A percentile compares a stretch with the other conserved stretches of the same genome.
Conservation (phyloP, 1,140 invertebrate species). For the Bombus soroeensis region DNA sequence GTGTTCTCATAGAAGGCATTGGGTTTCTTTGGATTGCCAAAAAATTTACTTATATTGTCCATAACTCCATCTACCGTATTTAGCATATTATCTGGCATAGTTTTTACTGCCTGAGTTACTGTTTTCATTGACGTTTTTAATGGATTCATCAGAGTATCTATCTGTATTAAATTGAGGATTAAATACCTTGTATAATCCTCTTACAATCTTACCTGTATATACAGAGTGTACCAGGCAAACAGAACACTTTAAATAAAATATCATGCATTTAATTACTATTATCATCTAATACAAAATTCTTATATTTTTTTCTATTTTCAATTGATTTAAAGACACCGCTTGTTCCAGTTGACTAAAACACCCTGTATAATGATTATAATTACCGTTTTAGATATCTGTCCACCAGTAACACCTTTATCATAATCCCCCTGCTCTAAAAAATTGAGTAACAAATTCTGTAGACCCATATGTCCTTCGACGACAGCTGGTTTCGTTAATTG, state of each 20-base stretch:
- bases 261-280: not conserved
- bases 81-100: slow-evolving; percentile 92
- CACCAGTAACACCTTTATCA: slow-evolving; percentile 86
- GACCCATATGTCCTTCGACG: slow-evolving; percentile 85
- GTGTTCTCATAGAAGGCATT: slow-evolving; percentile 81
- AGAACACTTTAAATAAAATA: not conserved
- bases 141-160: slow-evolving; percentile 91
- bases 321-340: not conserved
- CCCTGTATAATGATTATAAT: slow-evolving; percentile 34
- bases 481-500: slow-evolving; percentile 86
- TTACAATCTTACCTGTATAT: not conserved
- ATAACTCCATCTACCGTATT: slow-evolving; percentile 92
- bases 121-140: slow-evolving; percentile 91
- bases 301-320: not conserved
- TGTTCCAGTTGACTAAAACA: not conserved
- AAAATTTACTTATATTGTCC: slow-evolving; percentile 87
- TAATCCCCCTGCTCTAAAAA: slow-evolving; percentile 93
- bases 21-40: slow-evolving; percentile 81
- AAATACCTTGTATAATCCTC: slow-evolving; percentile 13
- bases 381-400: slow-evolving; percentile 85
- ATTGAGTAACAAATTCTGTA: slow-evolving; percentile 88
- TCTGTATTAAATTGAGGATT: slow-evolving; percentile 82
- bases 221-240: not conserved
- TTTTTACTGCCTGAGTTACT: slow-evolving; percentile 88
- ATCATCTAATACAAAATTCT: not conserved